phyloP scores from a whole-genome alignment of 2,888 invertebrate species.

The Dynastes tityus region DNA sequence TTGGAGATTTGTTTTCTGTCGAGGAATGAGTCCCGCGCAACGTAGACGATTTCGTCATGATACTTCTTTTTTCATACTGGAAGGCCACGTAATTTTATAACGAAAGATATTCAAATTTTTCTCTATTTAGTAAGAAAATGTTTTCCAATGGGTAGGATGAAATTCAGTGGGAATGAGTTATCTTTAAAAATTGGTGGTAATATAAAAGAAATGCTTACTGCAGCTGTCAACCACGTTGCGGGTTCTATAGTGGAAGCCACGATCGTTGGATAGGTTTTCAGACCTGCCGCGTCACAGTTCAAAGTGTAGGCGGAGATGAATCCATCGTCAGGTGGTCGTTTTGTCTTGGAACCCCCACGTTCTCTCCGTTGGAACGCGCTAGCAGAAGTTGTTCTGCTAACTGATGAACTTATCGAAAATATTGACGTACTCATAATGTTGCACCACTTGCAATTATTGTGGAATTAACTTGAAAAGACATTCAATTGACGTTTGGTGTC shows the following conservation, averaged over 20 bases:
- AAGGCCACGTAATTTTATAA: no score
- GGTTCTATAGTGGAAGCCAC: neutral
- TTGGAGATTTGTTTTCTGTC: neutral
- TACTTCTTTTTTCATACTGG: neutral
- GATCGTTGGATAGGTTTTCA: neutral
- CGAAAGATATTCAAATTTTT: no score
- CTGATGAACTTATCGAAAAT: neutral
- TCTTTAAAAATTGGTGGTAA: no score
- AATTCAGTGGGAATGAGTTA: no score
- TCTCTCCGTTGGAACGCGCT: neutral
- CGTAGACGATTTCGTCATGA: neutral
- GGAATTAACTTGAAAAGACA: no score
- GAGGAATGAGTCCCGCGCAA: neutral
- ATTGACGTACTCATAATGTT: neutral
- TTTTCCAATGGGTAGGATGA: no score
- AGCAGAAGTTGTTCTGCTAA: neutral
- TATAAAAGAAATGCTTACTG: neutral
- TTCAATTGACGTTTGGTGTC: no score
- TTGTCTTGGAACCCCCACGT: neutral
- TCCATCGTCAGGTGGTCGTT: neutral
- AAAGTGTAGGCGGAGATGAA: neutral
- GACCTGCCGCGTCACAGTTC: constrained; percentile 2
- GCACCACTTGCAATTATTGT: no score
- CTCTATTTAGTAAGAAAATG: no score
- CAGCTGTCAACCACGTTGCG: neutral